phyloP scores from a whole-genome alignment of 2,797 vertebrate species.

The Phataginus tricuspis region DNA sequence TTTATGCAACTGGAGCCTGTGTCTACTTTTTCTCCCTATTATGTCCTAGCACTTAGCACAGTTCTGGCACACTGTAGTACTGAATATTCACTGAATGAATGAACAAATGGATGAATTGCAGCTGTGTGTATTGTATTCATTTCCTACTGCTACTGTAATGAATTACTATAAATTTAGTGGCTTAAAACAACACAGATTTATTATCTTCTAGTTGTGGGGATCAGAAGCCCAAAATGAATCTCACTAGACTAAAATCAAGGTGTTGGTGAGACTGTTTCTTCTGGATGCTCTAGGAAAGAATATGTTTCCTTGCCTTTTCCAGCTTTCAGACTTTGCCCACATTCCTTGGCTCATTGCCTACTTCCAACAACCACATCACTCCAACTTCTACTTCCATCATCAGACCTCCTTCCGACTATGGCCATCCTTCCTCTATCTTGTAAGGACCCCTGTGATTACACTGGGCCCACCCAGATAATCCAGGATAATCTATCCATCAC shows the following conservation, averaged over 20 bases:
- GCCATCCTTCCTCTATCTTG: background rate
- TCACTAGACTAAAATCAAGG: conserved; percentile 25
- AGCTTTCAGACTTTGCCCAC: conserved; percentile 5
- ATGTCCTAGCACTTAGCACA: conserved; percentile 19
- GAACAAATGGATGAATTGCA: conserved; percentile 26
- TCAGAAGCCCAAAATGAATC: conserved; percentile 34
- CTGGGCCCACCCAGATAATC: background rate
- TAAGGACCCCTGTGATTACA: background rate
- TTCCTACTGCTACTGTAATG: conserved; percentile 16
- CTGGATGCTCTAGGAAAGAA: background rate
- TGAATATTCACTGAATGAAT: conserved; percentile 43
- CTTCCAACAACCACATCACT: background rate
- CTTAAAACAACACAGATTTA: no score
- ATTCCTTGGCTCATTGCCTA: background rate
- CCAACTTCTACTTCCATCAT: conserved; percentile 15
- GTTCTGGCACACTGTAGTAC: conserved; percentile 10
- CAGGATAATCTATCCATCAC: background rate
- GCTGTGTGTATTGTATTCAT: background rate
- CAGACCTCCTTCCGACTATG: conserved; percentile 27
- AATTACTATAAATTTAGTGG: conserved; percentile 30
- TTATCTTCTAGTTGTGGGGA: conserved; percentile 16
- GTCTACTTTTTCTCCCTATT: conserved; percentile 13
- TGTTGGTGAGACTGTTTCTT: conserved; percentile 20
- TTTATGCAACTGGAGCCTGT: conserved; percentile 25
- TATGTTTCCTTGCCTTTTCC: conserved; percentile 10